Evolutionary conservation across 2,113 vertebrate genomes (phyloP), one percentile per base, ranked within the genome.

Genomic region (Elephantulus edwardii): DNA sequence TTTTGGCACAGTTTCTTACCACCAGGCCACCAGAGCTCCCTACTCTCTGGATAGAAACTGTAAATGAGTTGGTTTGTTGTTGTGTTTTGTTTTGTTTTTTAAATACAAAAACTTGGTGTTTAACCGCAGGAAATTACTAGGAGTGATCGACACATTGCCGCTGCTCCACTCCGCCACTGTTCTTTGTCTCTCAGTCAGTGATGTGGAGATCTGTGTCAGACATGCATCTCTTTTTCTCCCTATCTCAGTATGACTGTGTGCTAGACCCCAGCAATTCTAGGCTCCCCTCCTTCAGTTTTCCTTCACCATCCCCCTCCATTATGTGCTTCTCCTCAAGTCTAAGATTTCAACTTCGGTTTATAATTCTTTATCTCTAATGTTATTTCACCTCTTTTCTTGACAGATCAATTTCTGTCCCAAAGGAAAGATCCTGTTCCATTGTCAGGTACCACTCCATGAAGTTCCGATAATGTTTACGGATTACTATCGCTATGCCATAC

Each of bases 391-490:
- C 54, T 40, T 75, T 44, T 85, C 66, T 42, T 54, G 64, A 38
- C 26, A 72, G 24, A 8, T 79, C 70, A 78, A 17, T 54, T 81
- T 79, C 56, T 48, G 77, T 78, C 33, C 22, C 26, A 22, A 0
- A 30, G 1, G 9, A 46, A 7, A 52, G 50, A 83, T 11, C 28
- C 38, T 83, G 33, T 44, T 33, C 81, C 44, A 60, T 80, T 81
- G 64, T 75, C 6, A 6, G 83, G 64, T 33, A 33, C 11, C 52
- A 40, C 5, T 6, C 82, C 52, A 79, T 26, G 33, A 93, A 87
- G 62, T 35, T 48, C 40, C 84, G 68, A n/a, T 60, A 54, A 86
- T 38, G 78, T 54, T 86, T 84, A 89, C 81, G 38, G 90, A 80
- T 56, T 56, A 52, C 62, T 70, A 62, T 35, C 80, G 70, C 81